Conservation (phyloP, 1,140 invertebrate species). For the Aphelenchoides besseyi region DNA sequence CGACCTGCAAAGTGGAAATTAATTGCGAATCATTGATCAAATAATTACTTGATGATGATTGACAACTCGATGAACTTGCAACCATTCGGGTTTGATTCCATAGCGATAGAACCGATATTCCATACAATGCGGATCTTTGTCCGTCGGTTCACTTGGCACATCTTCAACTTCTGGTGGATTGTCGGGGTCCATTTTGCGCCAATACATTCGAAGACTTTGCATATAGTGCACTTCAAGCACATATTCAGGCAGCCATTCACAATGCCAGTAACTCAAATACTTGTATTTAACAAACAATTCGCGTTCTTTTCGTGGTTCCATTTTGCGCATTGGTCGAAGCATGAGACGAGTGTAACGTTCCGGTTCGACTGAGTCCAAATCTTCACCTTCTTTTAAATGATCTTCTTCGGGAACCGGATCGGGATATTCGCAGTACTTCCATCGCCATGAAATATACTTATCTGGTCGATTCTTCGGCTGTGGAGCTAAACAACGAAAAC, state of each 20-base stretch:
- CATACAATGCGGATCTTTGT: conserved; percentile 62
- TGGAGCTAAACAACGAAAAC: conserved; percentile 85
- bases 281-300: conserved; percentile 98
- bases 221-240: conserved; percentile 95
- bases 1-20: conserved; percentile 63
- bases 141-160: conserved; percentile 72
- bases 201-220: conserved; percentile 86
- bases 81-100: conserved; percentile 95
- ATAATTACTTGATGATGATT: no score
- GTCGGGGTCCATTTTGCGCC: conserved; percentile 93
- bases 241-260: conserved; percentile 90
- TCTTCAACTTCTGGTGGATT: conserved; percentile 91
- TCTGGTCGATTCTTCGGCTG: conserved; percentile 80
- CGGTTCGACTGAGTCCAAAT: conserved; percentile 44
- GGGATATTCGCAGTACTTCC: conserved; percentile 63
- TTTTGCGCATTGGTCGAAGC: conserved; percentile 49
- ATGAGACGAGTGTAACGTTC: conserved; percentile 36
- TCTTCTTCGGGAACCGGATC: conserved; percentile 52
- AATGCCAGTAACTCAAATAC: conserved; percentile 63
- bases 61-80: conserved; percentile 86
- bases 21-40: no score
- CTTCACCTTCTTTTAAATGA: conserved; percentile 67
- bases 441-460: conserved; percentile 93
- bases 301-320: conserved; percentile 68
- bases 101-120: conserved; percentile 69